These are phyloP conservation scores for Trichogramma pretiosum DNA, from an alignment of 1,140 invertebrate species.

Conservation along the genomic window DNA sequence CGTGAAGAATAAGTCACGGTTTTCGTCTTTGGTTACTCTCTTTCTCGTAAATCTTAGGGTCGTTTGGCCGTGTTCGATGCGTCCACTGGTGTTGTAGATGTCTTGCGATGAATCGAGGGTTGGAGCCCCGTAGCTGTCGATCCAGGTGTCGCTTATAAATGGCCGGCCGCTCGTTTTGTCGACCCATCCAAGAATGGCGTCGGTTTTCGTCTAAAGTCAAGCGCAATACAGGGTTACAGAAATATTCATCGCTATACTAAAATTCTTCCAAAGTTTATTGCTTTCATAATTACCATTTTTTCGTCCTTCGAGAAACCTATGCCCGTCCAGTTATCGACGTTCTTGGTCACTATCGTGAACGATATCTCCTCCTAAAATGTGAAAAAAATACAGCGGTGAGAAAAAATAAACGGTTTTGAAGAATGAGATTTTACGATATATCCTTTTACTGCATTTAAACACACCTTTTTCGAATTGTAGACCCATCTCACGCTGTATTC, in stretches of 20 bases:
- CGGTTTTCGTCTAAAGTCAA: slow-evolving; percentile 58
- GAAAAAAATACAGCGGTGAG: not conserved
- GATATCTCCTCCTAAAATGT: slow-evolving; percentile 61
- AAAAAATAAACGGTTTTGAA: not conserved
- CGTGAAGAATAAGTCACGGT: slow-evolving; percentile 70
- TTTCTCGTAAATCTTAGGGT: slow-evolving; percentile 74
- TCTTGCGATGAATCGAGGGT: slow-evolving; percentile 69
- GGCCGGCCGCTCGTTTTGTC: slow-evolving; percentile 62
- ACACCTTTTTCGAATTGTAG: slow-evolving; percentile 56
- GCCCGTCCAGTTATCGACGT: slow-evolving; percentile 83
- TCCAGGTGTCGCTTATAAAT: slow-evolving; percentile 84
- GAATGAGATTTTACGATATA: not conserved
- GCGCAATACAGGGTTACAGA: too few species aligned
- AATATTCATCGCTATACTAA: too few species aligned
- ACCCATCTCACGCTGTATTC: slow-evolving; percentile 81
- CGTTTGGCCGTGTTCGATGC: slow-evolving; percentile 65
- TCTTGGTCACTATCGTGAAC: slow-evolving; percentile 77
- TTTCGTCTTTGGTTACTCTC: slow-evolving; percentile 62
- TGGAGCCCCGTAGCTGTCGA: slow-evolving; percentile 68
- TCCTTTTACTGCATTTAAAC: slow-evolving; percentile 1
- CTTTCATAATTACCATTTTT: slow-evolving; percentile 82
- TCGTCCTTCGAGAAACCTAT: slow-evolving; percentile 84
- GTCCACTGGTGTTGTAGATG: slow-evolving; percentile 61
- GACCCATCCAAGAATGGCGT: slow-evolving; percentile 81
- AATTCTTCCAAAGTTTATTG: too few species aligned